Base-by-base conservation (phyloP, 2,797 vertebrate species). In the Rhynchotus rufescens region DNA sequence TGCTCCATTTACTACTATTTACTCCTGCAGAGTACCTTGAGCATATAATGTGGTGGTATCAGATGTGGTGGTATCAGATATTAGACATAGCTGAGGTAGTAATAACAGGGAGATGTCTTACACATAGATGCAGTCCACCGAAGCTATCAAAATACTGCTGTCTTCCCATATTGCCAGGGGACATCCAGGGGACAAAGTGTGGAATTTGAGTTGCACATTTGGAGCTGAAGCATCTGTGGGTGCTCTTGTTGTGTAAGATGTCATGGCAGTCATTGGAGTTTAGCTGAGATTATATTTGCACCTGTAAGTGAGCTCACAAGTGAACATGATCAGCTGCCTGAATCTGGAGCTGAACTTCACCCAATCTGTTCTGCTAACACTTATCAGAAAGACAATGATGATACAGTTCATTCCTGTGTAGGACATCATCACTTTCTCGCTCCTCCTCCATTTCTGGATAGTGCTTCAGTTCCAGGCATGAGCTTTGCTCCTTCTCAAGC, bases 81-180 rank as follows among this genome's bases (percentile, higher is more conserved):
- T 44, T 16, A 26, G 3, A 2, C 1, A 19, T 15, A 84, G 11
- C 23, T 67, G 4, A 1, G 3, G 44, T 30, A 71, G 21, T 49
- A 52, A 67, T 34, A 36, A 40, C 20, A 5, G 3, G 12, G 3
- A 65, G 51, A 26, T 30, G 12, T 4, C 11, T 75, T 44, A 45
- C 26, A 23, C 15, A 17, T 17, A 14, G 76, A 26, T 26, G 32
- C n/a, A 74, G n/a, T 4, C 34, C 57, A 22, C 2, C 81, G 6
- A 12, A 78, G 38, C 5, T 26, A 62, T 8, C 19, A 69, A 73
- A 68, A 60, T 3, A 44, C 4, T 69, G 38, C 15, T 71, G 36
- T n/a, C 22, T 45, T 28, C 25, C 72, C 19, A 32, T n/a, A 56
- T 34, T 0, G 0, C 17, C 40, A 23, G 23, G 26, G 15, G 5